Evolutionary conservation across 2,888 invertebrate genomes (phyloP).

Genomic region (Teleiodes luculella): DNA sequence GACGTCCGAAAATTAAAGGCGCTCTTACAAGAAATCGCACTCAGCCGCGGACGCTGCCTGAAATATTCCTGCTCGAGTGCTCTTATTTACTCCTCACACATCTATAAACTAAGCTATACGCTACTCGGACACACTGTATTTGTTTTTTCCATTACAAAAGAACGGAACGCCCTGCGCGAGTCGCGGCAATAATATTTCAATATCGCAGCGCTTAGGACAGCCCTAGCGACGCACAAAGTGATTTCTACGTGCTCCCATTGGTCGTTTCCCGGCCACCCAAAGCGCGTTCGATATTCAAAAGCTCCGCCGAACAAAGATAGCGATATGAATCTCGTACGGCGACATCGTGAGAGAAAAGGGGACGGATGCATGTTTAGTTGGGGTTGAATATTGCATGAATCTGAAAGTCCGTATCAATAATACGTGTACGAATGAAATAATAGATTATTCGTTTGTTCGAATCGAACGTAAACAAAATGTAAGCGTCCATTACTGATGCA

Average conservation of each 20-base stretch:
- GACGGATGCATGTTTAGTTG: constrained; percentile 44
- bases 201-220: constrained; percentile 56
- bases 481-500: constrained; percentile 72
- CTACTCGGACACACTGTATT: constrained; percentile 42
- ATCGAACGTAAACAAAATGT: constrained; percentile 77
- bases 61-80: constrained; percentile 67
- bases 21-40: constrained; percentile 74
- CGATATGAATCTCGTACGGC: background rate
- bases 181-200: constrained; percentile 73
- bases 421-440: constrained; percentile 78
- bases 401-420: constrained; percentile 73
- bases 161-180: constrained; percentile 60
- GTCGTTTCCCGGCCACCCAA: constrained; percentile 32
- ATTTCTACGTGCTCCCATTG: constrained; percentile 60
- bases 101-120: constrained; percentile 42
- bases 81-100: constrained; percentile 56
- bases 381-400: constrained; percentile 68
- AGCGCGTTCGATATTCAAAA: constrained; percentile 53
- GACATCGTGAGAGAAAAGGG: constrained; percentile 31
- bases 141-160: constrained; percentile 76
- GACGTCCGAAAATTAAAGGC: constrained; percentile 66
- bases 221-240: constrained; percentile 60
- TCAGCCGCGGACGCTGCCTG: constrained; percentile 51
- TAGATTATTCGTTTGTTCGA: constrained; percentile 78
- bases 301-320: constrained; percentile 42